Percentiles rank a stretch among this genome's conserved stretches.
phyloP scores from a whole-genome alignment of 2,888 invertebrate genomes.

The Ptilodon capucinus region DNA sequence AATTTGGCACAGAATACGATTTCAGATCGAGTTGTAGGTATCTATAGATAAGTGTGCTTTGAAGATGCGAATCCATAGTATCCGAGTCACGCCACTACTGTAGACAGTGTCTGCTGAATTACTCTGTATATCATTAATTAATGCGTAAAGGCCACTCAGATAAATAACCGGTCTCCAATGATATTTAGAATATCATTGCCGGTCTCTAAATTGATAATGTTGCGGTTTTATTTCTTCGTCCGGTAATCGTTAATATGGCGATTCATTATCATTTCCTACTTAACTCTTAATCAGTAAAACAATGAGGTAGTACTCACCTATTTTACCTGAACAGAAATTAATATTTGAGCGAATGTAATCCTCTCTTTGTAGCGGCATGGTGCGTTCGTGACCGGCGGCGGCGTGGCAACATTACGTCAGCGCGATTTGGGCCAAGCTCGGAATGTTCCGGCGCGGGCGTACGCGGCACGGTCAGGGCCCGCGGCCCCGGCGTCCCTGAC shows the following conservation, averaged over 20 bases:
- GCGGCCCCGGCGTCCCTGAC: slow-evolving; percentile 70
- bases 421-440: slow-evolving; percentile 42
- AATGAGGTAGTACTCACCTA: too few relatives aligned
- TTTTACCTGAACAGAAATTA: too few relatives aligned
- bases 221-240: background rate
- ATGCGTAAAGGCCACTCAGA: too few relatives aligned
- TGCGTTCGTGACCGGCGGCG: background rate
- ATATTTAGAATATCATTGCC: too few relatives aligned
- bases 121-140: too few relatives aligned
- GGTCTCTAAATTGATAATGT: too few relatives aligned
- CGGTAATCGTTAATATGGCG: too few relatives aligned
- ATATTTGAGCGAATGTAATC: background rate
- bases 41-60: background rate
- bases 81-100: background rate
- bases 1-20: background rate
- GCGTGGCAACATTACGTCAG: slow-evolving; percentile 42
- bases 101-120: background rate
- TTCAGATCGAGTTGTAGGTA: background rate
- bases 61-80: background rate
- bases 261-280: too few relatives aligned
- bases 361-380: background rate
- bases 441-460: slow-evolving; percentile 41
- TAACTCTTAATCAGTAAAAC: too few relatives aligned
- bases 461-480: slow-evolving; percentile 60
- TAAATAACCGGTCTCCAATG: too few relatives aligned